Percentiles rank a stretch among this genome's conserved stretches.
Evolutionary conservation across 2,113 vertebrate species (phyloP).

Genomic region (Archilochus colubris): DNA sequence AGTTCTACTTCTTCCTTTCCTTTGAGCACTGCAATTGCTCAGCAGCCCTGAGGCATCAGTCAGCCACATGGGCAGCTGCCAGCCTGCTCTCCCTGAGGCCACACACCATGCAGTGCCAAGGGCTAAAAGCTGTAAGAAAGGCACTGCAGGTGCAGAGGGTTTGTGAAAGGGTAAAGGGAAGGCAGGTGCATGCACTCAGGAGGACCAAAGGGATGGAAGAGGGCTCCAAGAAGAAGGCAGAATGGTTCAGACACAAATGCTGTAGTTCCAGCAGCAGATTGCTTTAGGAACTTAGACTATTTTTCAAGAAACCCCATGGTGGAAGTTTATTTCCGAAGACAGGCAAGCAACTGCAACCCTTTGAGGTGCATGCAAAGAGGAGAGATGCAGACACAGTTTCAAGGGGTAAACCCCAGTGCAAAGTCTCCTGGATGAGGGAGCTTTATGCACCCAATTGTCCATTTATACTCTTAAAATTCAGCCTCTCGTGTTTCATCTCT

Average conservation of each 20-base stretch:
- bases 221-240: neutral
- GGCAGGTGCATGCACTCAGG: fast-evolving
- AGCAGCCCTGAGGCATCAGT: neutral
- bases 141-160: neutral
- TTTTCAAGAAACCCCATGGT: neutral
- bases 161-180: neutral
- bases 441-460: fast-evolving
- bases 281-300: neutral
- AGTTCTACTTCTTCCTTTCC: neutral
- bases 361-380: neutral
- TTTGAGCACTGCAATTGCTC: neutral
- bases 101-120: fast-evolving
- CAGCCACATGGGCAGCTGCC: fast-evolving
- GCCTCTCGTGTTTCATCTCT: neutral
- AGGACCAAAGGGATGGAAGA: neutral
- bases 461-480: neutral
- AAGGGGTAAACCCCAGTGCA: neutral
- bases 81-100: neutral
- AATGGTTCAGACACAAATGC: neutral
- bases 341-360: neutral
- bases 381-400: neutral
- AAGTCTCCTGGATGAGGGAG: neutral
- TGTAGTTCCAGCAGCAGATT: neutral
- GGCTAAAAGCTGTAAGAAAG: neutral
- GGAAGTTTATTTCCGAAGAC: neutral